Evolutionary conservation across 2,888 invertebrate species (phyloP).

Genomic region (Dorcus parallelipipedus): DNA sequence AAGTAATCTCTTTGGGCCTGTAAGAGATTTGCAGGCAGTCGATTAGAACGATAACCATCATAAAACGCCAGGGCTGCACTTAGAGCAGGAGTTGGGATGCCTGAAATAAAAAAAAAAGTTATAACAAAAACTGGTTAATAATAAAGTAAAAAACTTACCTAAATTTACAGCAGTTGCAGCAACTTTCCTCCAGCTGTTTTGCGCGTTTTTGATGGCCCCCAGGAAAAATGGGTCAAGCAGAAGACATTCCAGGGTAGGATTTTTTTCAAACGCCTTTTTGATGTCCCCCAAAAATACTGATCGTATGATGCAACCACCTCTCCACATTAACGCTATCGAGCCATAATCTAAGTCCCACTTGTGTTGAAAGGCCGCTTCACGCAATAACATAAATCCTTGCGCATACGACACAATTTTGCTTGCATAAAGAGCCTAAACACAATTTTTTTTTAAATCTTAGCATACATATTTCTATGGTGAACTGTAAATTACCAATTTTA

Average conservation of each 20-base stretch:
- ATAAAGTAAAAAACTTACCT: slow-evolving; percentile 29
- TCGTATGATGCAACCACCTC: slow-evolving; percentile 98
- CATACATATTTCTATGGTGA: too few species aligned
- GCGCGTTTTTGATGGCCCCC: slow-evolving; percentile 74
- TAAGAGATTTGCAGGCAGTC: slow-evolving; percentile 90
- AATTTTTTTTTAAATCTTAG: neutral
- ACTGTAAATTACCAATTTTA: slow-evolving; percentile 56
- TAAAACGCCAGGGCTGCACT: slow-evolving; percentile 94
- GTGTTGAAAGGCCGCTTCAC: slow-evolving; percentile 87
- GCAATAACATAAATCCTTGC: slow-evolving; percentile 94
- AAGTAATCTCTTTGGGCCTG: slow-evolving; percentile 98
- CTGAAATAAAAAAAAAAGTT: slow-evolving; percentile 51
- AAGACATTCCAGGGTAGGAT: slow-evolving; percentile 81
- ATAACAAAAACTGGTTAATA: neutral
- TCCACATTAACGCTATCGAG: slow-evolving; percentile 98
- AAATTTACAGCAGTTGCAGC: slow-evolving; percentile 61
- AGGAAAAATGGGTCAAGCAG: slow-evolving; percentile 92
- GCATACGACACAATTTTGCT: slow-evolving; percentile 99
- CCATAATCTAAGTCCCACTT: slow-evolving; percentile 97
- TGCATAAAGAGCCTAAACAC: slow-evolving; percentile 81
- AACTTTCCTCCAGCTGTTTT: slow-evolving; percentile 82
- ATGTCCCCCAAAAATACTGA: slow-evolving; percentile 88
- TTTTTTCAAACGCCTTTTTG: slow-evolving; percentile 88
- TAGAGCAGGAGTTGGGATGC: slow-evolving; percentile 93
- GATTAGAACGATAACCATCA: slow-evolving; percentile 87